A percentile compares a stretch with the other conserved stretches of the same genome.
Conservation (phyloP, 2,888 invertebrate genomes). For the Acanthosepion pharaonis region DNA sequence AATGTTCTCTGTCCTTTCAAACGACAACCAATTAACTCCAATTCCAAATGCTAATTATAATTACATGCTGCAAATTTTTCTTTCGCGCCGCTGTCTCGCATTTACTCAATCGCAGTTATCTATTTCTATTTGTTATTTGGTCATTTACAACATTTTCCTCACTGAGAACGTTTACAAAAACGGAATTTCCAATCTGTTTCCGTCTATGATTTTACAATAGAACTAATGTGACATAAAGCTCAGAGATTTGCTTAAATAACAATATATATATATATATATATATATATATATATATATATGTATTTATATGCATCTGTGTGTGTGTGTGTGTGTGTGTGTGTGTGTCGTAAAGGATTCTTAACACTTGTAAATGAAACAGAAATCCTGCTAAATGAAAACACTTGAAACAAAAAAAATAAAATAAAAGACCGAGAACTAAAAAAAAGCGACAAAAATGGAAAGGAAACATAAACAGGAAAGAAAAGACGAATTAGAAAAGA, state of each 20-base stretch:
- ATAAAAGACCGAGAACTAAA: no score
- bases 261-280: no score
- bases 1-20: not conserved
- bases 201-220: not conserved
- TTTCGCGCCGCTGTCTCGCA: not conserved
- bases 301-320: no score
- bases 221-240: not conserved
- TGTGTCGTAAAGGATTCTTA: no score
- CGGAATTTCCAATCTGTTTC: not conserved
- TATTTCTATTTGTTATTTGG: not conserved
- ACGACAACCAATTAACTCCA: conserved; percentile 33
- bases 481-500: no score
- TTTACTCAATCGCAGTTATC: not conserved
- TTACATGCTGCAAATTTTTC: not conserved
- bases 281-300: no score
- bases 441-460: no score
- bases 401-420: no score
- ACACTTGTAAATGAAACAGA: no score
- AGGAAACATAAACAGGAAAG: no score
- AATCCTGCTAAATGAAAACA: no score
- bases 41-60: not conserved
- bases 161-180: not conserved
- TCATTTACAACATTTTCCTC: not conserved
- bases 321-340: no score
- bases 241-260: not conserved